Evolutionary conservation across 1,140 invertebrate genomes (phyloP), one percentile per base, ranked within the genome.

Genomic region (Homalodisca vitripennis): DNA sequence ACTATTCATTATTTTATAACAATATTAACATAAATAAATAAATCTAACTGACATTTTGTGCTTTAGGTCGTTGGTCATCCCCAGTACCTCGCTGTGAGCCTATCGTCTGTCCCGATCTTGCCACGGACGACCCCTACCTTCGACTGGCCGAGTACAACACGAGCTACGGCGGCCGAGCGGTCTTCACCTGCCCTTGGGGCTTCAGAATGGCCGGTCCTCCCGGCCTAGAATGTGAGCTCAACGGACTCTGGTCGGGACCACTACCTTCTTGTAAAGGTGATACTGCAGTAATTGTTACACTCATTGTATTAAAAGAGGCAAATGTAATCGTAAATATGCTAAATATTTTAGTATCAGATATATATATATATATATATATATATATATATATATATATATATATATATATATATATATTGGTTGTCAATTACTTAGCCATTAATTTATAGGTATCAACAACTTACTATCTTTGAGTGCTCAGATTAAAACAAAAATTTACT

Each of bases 141-240:
- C 81, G 82, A 64, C 73, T 89, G n/a, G 77, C 85, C 29, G 82
- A 86, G 51, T 83, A 87, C 76, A 89, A 89, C 77, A 84, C 85
- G 63, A 87, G 80, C 53, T 88, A 85, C 70, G 85, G 84, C 1
- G 86, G 90, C n/a, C 83, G 85, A 65, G 90, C 89, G 2, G 83
- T 90, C 26, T 94, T 94, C 80, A 85, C 86, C 57, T 95, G 93
- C 76, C 86, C 92, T 66, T 92, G 89, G 86, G 92, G 92, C 47
- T 91, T 93, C 77, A 82, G 85, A 68, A 82, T 94, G 27, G 82
- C 83, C 32, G 92, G 92, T 6, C 80, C 86, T 27, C 86, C 89
- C 1, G 89, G 86, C 47, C 83, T 94, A 51, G 88, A 88, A 76
- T 95, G 93, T 77, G 86, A 89, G 75, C 82, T 86, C 30, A 85